Evolutionary conservation across 2,113 vertebrate species (phyloP).

Genomic region (Leucosticte australis): DNA sequence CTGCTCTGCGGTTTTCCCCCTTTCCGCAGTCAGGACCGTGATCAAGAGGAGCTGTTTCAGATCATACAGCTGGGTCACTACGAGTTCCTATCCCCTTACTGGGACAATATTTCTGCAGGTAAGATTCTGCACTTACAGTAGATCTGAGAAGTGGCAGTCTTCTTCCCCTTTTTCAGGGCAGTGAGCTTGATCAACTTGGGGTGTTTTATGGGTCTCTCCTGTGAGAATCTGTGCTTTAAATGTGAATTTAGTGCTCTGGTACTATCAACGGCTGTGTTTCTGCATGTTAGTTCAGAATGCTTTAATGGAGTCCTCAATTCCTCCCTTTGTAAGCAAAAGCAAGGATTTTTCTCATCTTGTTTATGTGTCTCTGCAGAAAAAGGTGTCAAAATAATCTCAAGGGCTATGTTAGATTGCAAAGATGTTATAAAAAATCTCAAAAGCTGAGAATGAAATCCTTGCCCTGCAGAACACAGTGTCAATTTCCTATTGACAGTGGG

Average conservation of each 20-base stretch:
- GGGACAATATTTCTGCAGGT: constrained; percentile 94
- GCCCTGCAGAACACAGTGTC: neutral
- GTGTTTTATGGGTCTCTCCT: neutral
- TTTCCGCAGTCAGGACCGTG: constrained; percentile 89
- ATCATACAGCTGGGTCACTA: constrained; percentile 90
- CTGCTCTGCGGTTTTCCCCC: constrained; percentile 95
- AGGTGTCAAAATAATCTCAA: neutral
- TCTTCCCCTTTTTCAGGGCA: neutral
- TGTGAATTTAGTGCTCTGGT: neutral
- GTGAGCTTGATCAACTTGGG: neutral
- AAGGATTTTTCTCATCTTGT: neutral
- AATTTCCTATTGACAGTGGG: neutral
- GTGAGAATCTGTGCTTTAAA: neutral
- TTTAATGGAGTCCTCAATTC: neutral
- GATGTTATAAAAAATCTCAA: neutral
- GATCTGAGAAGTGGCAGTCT: neutral
- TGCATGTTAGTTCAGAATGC: neutral
- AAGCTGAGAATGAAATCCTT: neutral
- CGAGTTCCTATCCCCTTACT: constrained; percentile 91
- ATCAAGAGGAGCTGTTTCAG: constrained; percentile 92
- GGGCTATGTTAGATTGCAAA: neutral
- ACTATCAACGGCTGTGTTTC: accelerated
- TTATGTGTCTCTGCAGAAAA: neutral
- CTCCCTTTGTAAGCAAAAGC: neutral
- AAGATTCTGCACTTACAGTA: constrained; percentile 1